These are phyloP conservation scores for Chesias legatella DNA, from an alignment of 2,888 invertebrate species.

Conservation along the genomic window DNA sequence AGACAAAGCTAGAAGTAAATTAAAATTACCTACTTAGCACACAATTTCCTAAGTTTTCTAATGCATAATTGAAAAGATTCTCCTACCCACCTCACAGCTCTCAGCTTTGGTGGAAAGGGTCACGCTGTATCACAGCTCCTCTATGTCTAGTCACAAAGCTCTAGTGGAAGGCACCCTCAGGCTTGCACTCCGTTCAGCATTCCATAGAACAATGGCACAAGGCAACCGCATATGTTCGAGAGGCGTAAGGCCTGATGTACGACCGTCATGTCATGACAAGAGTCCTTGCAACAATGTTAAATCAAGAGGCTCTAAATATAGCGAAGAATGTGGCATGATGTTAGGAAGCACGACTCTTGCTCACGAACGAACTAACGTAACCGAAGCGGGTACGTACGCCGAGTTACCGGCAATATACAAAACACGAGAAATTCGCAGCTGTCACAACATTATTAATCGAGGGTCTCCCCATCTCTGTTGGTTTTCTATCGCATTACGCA, in stretches of 20 bases:
- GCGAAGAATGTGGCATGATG: slow-evolving; percentile 31
- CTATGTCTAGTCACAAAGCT: no score
- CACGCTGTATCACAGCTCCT: no score
- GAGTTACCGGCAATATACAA: slow-evolving; percentile 19
- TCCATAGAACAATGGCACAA: slow-evolving; percentile 23
- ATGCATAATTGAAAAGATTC: slow-evolving; percentile 17
- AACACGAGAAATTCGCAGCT: slow-evolving; percentile 23
- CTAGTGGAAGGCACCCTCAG: no score
- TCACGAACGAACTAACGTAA: slow-evolving; percentile 29
- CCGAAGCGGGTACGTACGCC: slow-evolving; percentile 21
- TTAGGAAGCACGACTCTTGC: slow-evolving; percentile 28
- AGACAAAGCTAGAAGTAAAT: no score
- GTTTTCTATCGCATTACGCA: slow-evolving; percentile 8
- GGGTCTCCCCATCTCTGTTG: slow-evolving; percentile 19
- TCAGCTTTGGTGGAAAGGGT: no score
- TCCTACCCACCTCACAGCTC: no score
- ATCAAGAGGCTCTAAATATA: slow-evolving; percentile 29
- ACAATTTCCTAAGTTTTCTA: no score
- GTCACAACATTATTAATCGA: slow-evolving; percentile 26
- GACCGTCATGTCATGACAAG: slow-evolving; percentile 19
- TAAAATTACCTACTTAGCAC: no score
- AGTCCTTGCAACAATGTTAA: slow-evolving; percentile 29
- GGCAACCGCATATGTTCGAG: slow-evolving; percentile 20
- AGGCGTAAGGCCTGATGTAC: slow-evolving; percentile 22
- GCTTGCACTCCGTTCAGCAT: slow-evolving; percentile 19